Conservation (phyloP, 2,797 vertebrate genomes). For the Ctenopoma multispine region DNA sequence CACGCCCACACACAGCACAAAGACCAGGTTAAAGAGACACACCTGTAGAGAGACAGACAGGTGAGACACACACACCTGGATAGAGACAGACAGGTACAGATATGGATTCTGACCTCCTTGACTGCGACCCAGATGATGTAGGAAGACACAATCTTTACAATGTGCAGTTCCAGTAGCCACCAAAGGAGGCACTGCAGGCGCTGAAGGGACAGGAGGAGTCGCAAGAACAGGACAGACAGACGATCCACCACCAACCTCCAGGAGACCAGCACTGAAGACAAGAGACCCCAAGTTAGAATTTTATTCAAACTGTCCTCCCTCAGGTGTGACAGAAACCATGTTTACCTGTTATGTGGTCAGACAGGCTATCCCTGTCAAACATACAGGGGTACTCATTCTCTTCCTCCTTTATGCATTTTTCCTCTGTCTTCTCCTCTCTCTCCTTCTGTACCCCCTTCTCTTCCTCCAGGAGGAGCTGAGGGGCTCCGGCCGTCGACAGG, state of each 20-base stretch:
- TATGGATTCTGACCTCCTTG: conserved; percentile 88
- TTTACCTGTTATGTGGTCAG: conserved; percentile 84
- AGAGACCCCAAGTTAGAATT: conserved; percentile 18
- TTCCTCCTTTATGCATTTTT: conserved; percentile 36
- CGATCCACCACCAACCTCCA: conserved; percentile 95
- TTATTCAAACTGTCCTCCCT: neutral
- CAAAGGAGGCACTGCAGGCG: conserved; percentile 92
- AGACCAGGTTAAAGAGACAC: conserved; percentile 94
- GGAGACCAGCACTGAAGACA: conserved; percentile 87
- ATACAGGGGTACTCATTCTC: conserved; percentile 45
- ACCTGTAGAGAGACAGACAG: conserved; percentile 80
- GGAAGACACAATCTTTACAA: conserved; percentile 92
- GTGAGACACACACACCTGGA: neutral
- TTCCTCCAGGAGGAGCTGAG: conserved; percentile 40
- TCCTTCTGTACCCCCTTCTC: conserved; percentile 6
- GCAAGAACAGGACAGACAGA: conserved; percentile 92
- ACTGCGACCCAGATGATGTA: conserved; percentile 96
- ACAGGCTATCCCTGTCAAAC: conserved; percentile 61
- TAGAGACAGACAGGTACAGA: neutral
- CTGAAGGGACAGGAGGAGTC: conserved; percentile 92
- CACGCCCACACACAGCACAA: conserved; percentile 92
- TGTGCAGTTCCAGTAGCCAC: conserved; percentile 95
- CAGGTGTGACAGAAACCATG: neutral
- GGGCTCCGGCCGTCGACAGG: conserved; percentile 87
- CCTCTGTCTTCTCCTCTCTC: conserved; percentile 43